Percentiles rank a stretch among this genome's conserved stretches.
These are phyloP conservation scores for Vimba vimba DNA, from an alignment of 2,113 vertebrate species.

Conservation along the genomic window DNA sequence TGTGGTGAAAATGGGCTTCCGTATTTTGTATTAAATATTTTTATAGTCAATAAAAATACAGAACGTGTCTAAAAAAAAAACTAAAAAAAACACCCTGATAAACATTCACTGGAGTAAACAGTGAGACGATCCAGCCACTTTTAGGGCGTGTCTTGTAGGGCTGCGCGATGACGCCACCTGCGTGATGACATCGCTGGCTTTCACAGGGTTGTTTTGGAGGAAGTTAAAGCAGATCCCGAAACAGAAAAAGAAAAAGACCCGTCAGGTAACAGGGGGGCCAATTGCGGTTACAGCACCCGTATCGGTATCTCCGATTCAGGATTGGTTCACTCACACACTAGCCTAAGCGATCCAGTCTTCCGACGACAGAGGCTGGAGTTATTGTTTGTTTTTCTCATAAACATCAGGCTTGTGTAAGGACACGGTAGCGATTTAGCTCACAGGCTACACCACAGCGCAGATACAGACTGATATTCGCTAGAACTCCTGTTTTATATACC, in stretches of 20 bases:
- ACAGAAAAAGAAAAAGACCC: slow-evolving; percentile 34
- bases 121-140: background rate
- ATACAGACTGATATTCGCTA: slow-evolving; percentile 20
- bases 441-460: slow-evolving; percentile 6
- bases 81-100: background rate
- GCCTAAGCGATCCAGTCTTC: background rate
- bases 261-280: background rate
- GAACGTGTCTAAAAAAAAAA: background rate
- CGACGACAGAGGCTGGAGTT: slow-evolving; percentile 1
- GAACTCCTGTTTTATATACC: slow-evolving; percentile 9
- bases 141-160: background rate
- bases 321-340: background rate
- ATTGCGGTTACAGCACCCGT: background rate
- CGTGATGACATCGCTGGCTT: slow-evolving; percentile 26
- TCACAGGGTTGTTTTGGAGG: slow-evolving; percentile 45
- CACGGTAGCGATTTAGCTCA: slow-evolving; percentile 17
- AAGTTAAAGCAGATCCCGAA: slow-evolving; percentile 43
- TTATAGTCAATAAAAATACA: background rate
- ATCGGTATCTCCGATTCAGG: background rate
- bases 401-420: slow-evolving; percentile 29
- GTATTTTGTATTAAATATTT: background rate
- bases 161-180: background rate
- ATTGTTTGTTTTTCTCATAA: slow-evolving; percentile 31
- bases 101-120: background rate
- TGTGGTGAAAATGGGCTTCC: background rate